A percentile compares a stretch with the other conserved stretches of the same genome.
Evolutionary conservation across 2,113 vertebrate species (phyloP).

Genomic region (Malurus alboscapulatus): DNA sequence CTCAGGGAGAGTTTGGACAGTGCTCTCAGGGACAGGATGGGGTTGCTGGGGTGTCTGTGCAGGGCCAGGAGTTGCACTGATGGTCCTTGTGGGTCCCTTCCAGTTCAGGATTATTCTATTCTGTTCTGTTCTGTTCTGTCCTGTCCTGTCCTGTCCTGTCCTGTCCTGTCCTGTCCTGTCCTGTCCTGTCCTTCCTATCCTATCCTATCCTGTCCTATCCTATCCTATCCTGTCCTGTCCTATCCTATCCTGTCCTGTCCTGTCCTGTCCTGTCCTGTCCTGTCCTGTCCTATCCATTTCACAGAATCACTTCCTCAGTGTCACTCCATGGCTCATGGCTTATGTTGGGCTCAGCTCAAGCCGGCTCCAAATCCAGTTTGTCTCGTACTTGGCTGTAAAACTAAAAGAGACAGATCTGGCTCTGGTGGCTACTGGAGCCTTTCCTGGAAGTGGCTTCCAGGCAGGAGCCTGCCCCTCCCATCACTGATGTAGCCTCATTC

Average conservation of each 20-base stretch:
- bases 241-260: neutral
- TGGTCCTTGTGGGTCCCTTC: neutral
- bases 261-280: neutral
- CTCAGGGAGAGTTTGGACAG: neutral
- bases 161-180: too few relatives aligned
- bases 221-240: neutral
- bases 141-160: neutral
- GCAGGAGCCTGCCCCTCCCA: neutral
- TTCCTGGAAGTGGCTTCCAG: neutral
- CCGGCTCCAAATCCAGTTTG: neutral
- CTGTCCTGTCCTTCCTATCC: neutral
- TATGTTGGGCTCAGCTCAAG: neutral
- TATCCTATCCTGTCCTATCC: neutral
- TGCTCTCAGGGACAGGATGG: neutral
- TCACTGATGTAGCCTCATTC: fast-evolving
- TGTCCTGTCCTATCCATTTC: neutral
- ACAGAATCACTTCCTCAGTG: fast-evolving
- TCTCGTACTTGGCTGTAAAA: neutral
- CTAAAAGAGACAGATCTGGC: neutral
- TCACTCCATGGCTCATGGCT: neutral
- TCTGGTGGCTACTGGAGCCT: neutral
- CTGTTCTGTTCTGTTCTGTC: neutral
- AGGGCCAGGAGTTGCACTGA: neutral
- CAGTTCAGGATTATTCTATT: neutral
- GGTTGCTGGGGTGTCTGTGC: neutral